Percentiles rank a stretch among this genome's conserved stretches.
phyloP scores from a whole-genome alignment of 1,140 invertebrate genomes.

The Daktulosphaira vitifoliae region DNA sequence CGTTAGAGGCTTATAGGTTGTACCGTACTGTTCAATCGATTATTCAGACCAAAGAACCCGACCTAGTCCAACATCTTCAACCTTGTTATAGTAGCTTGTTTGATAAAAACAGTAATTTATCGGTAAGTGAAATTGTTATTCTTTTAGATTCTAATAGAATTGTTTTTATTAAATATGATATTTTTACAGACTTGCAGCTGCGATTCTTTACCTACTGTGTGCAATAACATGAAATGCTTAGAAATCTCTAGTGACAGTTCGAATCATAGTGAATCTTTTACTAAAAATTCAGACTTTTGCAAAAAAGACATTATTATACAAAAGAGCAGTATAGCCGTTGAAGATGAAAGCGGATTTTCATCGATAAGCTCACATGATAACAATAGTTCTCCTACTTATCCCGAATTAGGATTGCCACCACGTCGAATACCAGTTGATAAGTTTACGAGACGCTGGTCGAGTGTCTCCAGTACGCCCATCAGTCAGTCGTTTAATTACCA shows the following conservation, averaged over 20 bases:
- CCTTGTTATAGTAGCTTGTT: conserved; percentile 37
- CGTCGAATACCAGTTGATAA: conserved; percentile 37
- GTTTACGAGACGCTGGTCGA: conserved; percentile 9
- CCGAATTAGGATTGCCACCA: conserved; percentile 39
- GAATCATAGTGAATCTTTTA: conserved; percentile 17
- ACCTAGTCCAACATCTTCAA: conserved; percentile 45
- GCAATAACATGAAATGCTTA: conserved; percentile 36
- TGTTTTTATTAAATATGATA: neutral
- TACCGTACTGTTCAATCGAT: conserved; percentile 58
- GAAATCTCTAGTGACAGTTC: conserved; percentile 31
- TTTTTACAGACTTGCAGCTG: conserved; percentile 37
- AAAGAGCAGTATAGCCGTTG: conserved; percentile 39
- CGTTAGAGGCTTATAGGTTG: conserved; percentile 57
- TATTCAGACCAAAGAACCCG: conserved; percentile 54
- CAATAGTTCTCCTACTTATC: conserved; percentile 49
- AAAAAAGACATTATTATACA: neutral
- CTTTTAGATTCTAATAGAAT: neutral
- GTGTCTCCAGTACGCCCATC: neutral
- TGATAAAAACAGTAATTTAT: conserved; percentile 2
- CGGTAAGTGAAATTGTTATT: conserved; percentile 1
- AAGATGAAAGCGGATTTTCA: conserved; percentile 73
- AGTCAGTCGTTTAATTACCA: conserved; percentile 27
- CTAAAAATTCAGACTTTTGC: conserved; percentile 1
- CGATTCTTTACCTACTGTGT: conserved; percentile 37
- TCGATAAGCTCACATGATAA: conserved; percentile 73